phyloP scores from a whole-genome alignment of 2,888 invertebrate genomes.

The Nymphalis polychloros region DNA sequence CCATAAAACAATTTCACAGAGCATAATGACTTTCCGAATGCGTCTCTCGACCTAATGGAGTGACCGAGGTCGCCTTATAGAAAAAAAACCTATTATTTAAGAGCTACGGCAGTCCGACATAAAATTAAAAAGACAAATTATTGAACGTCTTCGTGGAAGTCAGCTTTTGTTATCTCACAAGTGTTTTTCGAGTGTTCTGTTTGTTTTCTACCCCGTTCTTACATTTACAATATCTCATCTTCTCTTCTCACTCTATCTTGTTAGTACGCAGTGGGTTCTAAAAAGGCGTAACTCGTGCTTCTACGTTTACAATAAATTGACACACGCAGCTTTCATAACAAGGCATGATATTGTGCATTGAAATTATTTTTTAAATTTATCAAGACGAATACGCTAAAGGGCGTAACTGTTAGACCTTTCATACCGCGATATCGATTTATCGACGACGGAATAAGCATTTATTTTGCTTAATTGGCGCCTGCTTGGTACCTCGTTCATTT shows the following conservation, averaged over 20 bases:
- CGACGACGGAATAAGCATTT: slow-evolving; percentile 72
- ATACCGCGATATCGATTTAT: slow-evolving; percentile 77
- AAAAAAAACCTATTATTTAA: slow-evolving; percentile 69
- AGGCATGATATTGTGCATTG: slow-evolving; percentile 73
- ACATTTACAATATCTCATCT: slow-evolving; percentile 55
- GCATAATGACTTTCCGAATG: slow-evolving; percentile 74
- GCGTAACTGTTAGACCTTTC: slow-evolving; percentile 67
- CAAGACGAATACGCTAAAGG: slow-evolving; percentile 70
- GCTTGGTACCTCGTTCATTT: slow-evolving; percentile 68
- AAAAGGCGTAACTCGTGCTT: slow-evolving; percentile 78
- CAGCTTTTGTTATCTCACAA: slow-evolving; percentile 81
- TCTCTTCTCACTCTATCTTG: slow-evolving; percentile 73
- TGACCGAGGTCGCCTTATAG: slow-evolving; percentile 66
- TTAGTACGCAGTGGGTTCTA: slow-evolving; percentile 74
- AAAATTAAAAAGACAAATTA: slow-evolving; percentile 83
- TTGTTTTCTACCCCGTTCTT: slow-evolving; percentile 66
- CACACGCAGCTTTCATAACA: slow-evolving; percentile 78
- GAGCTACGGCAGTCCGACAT: slow-evolving; percentile 78
- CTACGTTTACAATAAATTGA: slow-evolving; percentile 77
- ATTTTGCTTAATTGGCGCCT: slow-evolving; percentile 76
- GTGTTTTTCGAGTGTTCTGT: slow-evolving; percentile 81
- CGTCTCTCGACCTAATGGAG: slow-evolving; percentile 72
- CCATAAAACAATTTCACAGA: slow-evolving; percentile 72
- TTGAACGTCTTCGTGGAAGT: slow-evolving; percentile 81
- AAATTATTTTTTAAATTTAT: slow-evolving; percentile 57